These are phyloP conservation scores for Xenentodon cancila DNA, from an alignment of 2,797 vertebrate genomes.

Conservation along the genomic window DNA sequence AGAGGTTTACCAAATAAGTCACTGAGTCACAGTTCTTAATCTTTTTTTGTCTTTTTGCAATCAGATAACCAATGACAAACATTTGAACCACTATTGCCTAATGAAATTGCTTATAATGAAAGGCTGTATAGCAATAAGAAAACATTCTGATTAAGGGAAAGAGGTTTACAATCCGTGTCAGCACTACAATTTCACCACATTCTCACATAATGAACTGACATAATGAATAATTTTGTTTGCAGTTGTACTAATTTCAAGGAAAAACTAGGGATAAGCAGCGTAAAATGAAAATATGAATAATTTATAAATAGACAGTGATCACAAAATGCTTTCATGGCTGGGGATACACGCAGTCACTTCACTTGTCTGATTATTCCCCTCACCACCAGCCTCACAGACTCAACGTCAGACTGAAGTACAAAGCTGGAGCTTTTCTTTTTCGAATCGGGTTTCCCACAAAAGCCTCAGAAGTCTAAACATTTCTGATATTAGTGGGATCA, in stretches of 20 bases:
- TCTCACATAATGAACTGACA: slow-evolving; percentile 10
- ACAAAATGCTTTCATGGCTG: slow-evolving; percentile 32
- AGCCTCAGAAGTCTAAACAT: slow-evolving; percentile 26
- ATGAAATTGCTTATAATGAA: too few species aligned
- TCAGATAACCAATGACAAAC: too few species aligned
- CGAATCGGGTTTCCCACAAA: slow-evolving; percentile 12
- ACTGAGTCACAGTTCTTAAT: too few species aligned
- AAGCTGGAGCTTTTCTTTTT: slow-evolving; percentile 15
- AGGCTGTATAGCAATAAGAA: too few species aligned
- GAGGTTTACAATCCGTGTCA: slow-evolving; percentile 8
- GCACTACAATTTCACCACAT: slow-evolving; percentile 7
- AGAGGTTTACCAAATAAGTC: too few species aligned
- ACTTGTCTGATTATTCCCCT: slow-evolving; percentile 12
- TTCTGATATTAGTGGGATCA: slow-evolving; percentile 1
- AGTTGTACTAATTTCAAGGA: slow-evolving; percentile 38
- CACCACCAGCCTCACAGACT: slow-evolving; percentile 12
- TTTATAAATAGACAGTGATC: slow-evolving; percentile 42
- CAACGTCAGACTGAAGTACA: slow-evolving; percentile 19
- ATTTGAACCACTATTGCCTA: too few species aligned
- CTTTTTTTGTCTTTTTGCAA: too few species aligned
- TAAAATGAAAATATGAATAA: slow-evolving; percentile 55
- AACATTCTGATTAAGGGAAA: background rate
- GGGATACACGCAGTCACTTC: slow-evolving; percentile 5
- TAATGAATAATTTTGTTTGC: slow-evolving; percentile 31
- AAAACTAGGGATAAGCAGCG: slow-evolving; percentile 27